These are phyloP conservation scores for Acanthosepion esculentum DNA, from an alignment of 2,888 invertebrate genomes.

Conservation along the genomic window DNA sequence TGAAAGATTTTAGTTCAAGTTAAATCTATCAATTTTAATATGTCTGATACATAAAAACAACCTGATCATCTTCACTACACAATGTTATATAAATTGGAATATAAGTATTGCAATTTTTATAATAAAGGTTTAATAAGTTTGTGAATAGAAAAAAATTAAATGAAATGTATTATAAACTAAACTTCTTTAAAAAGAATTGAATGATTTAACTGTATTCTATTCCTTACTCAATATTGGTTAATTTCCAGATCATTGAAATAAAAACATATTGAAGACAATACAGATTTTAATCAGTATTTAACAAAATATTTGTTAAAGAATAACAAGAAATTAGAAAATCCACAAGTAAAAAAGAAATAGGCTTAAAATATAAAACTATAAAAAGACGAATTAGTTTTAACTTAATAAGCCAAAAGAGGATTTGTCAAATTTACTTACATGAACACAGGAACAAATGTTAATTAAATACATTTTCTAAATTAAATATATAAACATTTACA, in stretches of 20 bases:
- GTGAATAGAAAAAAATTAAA: neutral
- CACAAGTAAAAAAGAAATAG: neutral
- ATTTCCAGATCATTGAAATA: neutral
- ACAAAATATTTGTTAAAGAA: neutral
- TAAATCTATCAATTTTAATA: too few species aligned
- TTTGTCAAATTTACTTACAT: neutral
- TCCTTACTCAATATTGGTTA: neutral
- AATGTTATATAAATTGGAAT: neutral
- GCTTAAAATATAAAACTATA: neutral
- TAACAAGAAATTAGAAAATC: neutral
- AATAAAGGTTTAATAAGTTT: neutral
- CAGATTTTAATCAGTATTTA: neutral
- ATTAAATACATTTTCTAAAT: neutral
- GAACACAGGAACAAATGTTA: neutral
- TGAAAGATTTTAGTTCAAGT: too few species aligned
- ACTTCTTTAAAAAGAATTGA: too few species aligned
- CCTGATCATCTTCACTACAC: neutral
- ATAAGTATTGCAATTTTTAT: neutral
- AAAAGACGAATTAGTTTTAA: too few species aligned
- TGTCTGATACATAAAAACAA: neutral
- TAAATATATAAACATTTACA: neutral
- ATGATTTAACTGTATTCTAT: too few species aligned
- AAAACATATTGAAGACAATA: neutral
- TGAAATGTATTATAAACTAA: too few species aligned
- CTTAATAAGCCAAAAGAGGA: neutral